These are phyloP conservation scores for Aromia moschata DNA, from an alignment of 2,888 invertebrate genomes.

Conservation along the genomic window DNA sequence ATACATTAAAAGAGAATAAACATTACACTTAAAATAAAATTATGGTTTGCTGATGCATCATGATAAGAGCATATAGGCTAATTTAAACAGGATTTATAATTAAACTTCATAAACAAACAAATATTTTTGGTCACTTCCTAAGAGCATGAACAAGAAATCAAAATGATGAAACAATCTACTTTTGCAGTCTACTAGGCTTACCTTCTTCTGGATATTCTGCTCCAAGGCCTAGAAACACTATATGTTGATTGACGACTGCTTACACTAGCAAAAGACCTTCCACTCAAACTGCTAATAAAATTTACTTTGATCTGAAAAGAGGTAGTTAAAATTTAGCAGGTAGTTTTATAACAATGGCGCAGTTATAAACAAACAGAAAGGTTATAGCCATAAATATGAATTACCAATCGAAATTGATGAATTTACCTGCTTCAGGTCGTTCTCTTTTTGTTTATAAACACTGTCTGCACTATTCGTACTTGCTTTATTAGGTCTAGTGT, in stretches of 20 bases:
- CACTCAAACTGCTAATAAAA: conserved; percentile 70
- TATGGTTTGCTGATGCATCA: conserved; percentile 18
- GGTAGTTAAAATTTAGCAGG: too few relatives aligned
- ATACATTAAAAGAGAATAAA: not conserved
- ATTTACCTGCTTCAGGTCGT: conserved; percentile 57
- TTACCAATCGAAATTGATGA: too few relatives aligned
- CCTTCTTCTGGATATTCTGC: conserved; percentile 73
- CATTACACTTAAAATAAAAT: not conserved
- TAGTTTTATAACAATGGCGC: conserved; percentile 54
- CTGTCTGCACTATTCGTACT: conserved; percentile 51
- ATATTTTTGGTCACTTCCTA: conserved; percentile 24
- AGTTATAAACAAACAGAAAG: conserved; percentile 54
- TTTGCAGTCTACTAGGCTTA: conserved; percentile 54
- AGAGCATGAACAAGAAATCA: conserved; percentile 4
- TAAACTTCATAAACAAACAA: conserved; percentile 5
- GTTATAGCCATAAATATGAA: conserved; percentile 38
- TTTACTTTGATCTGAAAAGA: conserved; percentile 66
- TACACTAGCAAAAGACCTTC: conserved; percentile 69
- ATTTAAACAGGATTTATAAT: conserved; percentile 2
- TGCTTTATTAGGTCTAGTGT: conserved; percentile 49
- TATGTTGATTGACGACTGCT: conserved; percentile 70
- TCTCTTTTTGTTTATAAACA: conserved; percentile 52
- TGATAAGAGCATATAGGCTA: conserved; percentile 4
- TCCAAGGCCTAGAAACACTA: conserved; percentile 73
- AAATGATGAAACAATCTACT: conserved; percentile 13